phyloP scores from a whole-genome alignment of 2,797 vertebrate species.

The Oryzias sinensis region DNA sequence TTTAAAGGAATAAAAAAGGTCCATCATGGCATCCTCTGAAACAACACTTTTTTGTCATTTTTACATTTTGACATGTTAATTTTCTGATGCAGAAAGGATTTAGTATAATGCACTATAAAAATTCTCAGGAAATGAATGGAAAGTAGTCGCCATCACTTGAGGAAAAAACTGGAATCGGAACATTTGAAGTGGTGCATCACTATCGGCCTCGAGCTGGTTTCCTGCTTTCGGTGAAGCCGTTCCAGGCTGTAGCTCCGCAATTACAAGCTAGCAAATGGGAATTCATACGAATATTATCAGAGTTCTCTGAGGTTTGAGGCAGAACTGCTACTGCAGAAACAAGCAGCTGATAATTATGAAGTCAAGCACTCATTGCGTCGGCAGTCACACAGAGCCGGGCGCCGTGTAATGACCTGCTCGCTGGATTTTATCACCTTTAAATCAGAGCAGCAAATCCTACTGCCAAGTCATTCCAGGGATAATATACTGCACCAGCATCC shows the following conservation, averaged over 20 bases:
- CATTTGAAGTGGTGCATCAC: neutral
- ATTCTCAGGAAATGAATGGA: neutral
- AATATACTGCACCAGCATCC: constrained; percentile 49
- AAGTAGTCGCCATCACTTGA: neutral
- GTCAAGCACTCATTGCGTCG: constrained; percentile 18
- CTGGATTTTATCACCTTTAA: constrained; percentile 20
- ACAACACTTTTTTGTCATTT: too few species aligned
- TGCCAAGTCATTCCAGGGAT: constrained; percentile 26
- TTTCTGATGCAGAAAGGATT: neutral
- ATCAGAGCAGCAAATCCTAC: constrained; percentile 9
- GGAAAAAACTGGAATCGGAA: neutral
- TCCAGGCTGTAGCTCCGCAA: constrained; percentile 8
- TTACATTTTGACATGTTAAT: too few species aligned
- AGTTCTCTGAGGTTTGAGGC: constrained; percentile 17
- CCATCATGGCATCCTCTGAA: too few species aligned
- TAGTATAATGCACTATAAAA: neutral
- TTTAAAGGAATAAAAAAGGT: too few species aligned
- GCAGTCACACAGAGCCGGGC: neutral
- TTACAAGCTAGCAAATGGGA: constrained; percentile 13
- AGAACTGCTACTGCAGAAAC: constrained; percentile 20
- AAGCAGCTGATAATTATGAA: constrained; percentile 42
- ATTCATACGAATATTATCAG: constrained; percentile 11
- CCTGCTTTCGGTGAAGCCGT: constrained; percentile 8
- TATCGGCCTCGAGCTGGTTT: constrained; percentile 19
- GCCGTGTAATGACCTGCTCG: constrained; percentile 21